A percentile compares a stretch with the other conserved stretches of the same genome.
Conservation (phyloP, 2,113 vertebrate genomes). For the Tapirus terrestris region DNA sequence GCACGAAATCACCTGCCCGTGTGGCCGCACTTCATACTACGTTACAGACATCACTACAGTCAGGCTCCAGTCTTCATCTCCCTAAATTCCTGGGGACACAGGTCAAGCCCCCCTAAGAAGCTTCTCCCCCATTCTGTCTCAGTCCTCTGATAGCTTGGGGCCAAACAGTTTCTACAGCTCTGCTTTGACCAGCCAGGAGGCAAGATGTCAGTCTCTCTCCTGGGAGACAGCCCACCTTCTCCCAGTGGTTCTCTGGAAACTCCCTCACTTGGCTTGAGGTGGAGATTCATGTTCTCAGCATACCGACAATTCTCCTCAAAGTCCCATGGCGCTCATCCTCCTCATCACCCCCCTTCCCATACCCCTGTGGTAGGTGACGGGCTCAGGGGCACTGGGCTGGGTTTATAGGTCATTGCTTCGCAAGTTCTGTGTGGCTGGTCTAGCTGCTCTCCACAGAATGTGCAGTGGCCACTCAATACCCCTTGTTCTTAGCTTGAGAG, state of each 20-base stretch:
- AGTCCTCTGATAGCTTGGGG: fast-evolving
- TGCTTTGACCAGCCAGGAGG: not conserved
- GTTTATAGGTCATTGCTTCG: not conserved
- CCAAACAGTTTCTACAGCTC: not conserved
- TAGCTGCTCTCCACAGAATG: not conserved
- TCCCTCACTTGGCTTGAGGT: not conserved
- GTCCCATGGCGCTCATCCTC: too few relatives aligned
- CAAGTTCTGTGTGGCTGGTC: not conserved
- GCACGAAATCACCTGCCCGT: not conserved
- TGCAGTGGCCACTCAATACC: too few relatives aligned
- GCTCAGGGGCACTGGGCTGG: not conserved
- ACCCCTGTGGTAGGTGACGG: not conserved
- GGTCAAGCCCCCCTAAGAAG: not conserved
- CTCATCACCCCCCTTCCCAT: not conserved
- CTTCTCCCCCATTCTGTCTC: not conserved
- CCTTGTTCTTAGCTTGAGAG: not conserved
- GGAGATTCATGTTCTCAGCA: not conserved
- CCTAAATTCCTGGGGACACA: not conserved
- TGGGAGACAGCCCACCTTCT: not conserved
- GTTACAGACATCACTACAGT: not conserved
- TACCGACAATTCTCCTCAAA: not conserved
- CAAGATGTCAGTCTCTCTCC: not conserved
- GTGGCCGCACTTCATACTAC: not conserved
- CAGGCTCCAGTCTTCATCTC: not conserved
- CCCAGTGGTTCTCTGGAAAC: not conserved